phyloP scores from a whole-genome alignment of 2,113 vertebrate species.

The Callorhinus ursinus region DNA sequence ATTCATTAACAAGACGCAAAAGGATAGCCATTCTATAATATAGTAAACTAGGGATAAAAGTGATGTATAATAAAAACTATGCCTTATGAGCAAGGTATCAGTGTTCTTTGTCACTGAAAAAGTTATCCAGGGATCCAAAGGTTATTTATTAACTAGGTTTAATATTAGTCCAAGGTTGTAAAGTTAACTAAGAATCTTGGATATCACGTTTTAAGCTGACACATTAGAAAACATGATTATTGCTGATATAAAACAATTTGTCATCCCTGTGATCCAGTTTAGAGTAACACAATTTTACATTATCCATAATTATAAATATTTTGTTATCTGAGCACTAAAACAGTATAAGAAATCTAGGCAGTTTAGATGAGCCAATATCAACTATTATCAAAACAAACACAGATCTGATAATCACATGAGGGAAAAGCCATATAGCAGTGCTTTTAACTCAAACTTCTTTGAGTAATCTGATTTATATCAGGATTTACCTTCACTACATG shows the following conservation, averaged over 20 bases:
- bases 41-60: neutral
- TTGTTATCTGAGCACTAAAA: neutral
- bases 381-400: neutral
- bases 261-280: neutral
- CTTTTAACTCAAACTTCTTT: neutral
- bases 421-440: neutral
- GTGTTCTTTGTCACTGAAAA: neutral
- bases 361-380: neutral
- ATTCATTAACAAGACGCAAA: neutral
- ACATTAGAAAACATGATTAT: neutral
- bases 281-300: neutral
- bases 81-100: neutral
- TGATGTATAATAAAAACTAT: neutral
- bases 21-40: neutral
- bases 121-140: neutral
- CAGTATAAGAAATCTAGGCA: neutral
- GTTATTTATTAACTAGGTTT: constrained; percentile 36
- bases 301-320: neutral
- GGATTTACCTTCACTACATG: neutral
- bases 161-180: neutral
- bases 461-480: neutral
- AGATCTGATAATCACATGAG: neutral
- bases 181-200: neutral
- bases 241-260: neutral
- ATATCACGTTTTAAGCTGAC: neutral